A percentile compares a stretch with the other conserved stretches of the same genome.
phyloP scores from a whole-genome alignment of 2,113 vertebrate species.

The Burhinus oedicnemus region DNA sequence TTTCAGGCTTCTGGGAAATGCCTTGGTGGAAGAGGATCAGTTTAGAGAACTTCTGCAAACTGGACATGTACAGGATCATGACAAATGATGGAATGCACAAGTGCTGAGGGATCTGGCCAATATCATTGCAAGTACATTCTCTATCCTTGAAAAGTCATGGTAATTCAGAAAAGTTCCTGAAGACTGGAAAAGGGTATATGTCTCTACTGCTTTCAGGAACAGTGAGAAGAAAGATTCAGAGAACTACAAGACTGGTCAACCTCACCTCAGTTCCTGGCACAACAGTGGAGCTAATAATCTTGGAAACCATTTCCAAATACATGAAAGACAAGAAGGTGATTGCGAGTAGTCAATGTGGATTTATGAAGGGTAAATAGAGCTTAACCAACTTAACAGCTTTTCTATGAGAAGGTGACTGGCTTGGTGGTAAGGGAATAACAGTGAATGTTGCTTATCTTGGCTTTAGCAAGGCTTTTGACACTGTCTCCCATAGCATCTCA shows the following conservation, averaged over 20 bases:
- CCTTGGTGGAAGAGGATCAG: neutral
- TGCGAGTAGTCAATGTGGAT: neutral
- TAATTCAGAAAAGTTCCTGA: neutral
- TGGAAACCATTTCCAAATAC: neutral
- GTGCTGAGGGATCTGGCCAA: neutral
- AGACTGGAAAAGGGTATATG: neutral
- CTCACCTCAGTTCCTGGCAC: neutral
- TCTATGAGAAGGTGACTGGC: neutral
- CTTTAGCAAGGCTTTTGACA: neutral
- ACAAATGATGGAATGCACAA: neutral
- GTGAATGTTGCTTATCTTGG: neutral
- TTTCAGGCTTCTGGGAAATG: neutral
- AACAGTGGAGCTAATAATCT: neutral
- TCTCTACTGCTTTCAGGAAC: neutral
- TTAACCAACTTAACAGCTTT: neutral
- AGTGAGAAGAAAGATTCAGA: neutral
- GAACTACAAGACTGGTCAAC: neutral
- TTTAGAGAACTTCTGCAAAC: neutral
- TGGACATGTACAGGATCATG: neutral
- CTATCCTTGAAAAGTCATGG: neutral
- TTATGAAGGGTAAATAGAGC: neutral
- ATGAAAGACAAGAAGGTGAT: neutral
- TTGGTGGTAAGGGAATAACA: neutral
- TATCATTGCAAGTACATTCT: neutral
- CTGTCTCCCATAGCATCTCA: neutral